Evolutionary conservation across 2,113 vertebrate species (phyloP).

Genomic region (Ptychochromis oligacanthus): DNA sequence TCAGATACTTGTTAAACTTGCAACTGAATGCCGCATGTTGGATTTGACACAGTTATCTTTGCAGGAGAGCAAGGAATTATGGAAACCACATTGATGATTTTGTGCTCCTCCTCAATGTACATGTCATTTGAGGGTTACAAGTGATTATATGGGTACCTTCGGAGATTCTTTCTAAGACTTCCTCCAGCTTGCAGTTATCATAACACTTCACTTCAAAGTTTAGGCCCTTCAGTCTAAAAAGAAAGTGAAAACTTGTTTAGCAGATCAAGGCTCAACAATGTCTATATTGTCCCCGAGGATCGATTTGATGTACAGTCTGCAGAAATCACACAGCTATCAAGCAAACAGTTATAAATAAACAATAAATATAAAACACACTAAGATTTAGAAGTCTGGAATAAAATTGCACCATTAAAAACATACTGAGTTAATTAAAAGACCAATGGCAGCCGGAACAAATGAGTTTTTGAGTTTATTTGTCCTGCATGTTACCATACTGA

Average conservation of each 20-base stretch:
- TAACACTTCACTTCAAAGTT: constrained; percentile 88
- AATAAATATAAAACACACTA: no score
- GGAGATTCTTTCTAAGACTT: constrained; percentile 77
- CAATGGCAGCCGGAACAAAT: no score
- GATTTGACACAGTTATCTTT: not conserved
- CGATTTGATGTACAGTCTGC: no score
- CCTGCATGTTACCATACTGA: no score
- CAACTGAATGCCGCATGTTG: not conserved
- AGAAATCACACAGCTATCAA: no score
- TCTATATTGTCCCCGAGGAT: no score
- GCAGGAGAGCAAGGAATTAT: not conserved
- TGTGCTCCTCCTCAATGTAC: not conserved
- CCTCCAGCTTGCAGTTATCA: constrained; percentile 79
- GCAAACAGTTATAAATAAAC: no score
- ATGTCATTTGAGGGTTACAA: not conserved
- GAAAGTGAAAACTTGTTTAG: not conserved
- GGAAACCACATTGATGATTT: not conserved
- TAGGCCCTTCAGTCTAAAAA: constrained; percentile 80
- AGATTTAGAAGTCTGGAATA: no score
- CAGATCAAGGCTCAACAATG: not conserved
- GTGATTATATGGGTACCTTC: constrained; percentile 74
- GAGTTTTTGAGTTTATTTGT: no score
- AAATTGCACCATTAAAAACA: no score
- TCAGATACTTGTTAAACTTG: not conserved
- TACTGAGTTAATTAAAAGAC: no score